Evolutionary conservation across 2,888 invertebrate species (phyloP).

Genomic region (Stenolophus ochropezus): DNA sequence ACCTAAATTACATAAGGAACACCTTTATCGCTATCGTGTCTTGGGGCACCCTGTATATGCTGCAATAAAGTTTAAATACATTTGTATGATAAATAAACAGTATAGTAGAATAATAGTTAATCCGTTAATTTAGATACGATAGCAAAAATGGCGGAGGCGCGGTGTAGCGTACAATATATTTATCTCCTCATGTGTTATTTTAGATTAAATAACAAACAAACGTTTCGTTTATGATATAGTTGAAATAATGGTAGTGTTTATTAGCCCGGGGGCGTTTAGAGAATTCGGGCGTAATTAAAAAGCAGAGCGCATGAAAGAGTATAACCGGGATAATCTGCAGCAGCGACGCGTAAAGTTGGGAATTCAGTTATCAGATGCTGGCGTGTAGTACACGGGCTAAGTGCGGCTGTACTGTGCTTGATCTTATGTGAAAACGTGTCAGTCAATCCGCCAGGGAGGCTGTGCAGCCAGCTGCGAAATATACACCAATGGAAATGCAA

Average conservation of each 20-base stretch:
- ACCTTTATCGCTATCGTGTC: too few relatives aligned
- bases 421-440: slow-evolving; percentile 41
- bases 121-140: too few relatives aligned
- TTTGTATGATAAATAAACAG: too few relatives aligned
- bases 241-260: not conserved
- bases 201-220: too few relatives aligned
- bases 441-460: not conserved
- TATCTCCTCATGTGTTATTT: too few relatives aligned
- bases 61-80: too few relatives aligned
- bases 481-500: not conserved
- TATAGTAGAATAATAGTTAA: too few relatives aligned
- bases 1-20: too few relatives aligned
- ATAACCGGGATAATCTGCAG: not conserved
- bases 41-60: too few relatives aligned
- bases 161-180: too few relatives aligned
- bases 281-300: not conserved
- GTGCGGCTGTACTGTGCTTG: slow-evolving; percentile 28
- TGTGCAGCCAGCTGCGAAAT: not conserved
- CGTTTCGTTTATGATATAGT: not conserved
- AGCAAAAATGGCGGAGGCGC: too few relatives aligned
- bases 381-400: not conserved
- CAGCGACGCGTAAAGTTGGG: slow-evolving; percentile 6
- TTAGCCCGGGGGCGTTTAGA: not conserved
- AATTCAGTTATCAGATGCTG: slow-evolving; percentile 17
- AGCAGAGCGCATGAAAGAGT: not conserved